These are phyloP conservation scores for Ariolimax columbianus DNA, from an alignment of 2,888 invertebrate genomes.

Conservation along the genomic window DNA sequence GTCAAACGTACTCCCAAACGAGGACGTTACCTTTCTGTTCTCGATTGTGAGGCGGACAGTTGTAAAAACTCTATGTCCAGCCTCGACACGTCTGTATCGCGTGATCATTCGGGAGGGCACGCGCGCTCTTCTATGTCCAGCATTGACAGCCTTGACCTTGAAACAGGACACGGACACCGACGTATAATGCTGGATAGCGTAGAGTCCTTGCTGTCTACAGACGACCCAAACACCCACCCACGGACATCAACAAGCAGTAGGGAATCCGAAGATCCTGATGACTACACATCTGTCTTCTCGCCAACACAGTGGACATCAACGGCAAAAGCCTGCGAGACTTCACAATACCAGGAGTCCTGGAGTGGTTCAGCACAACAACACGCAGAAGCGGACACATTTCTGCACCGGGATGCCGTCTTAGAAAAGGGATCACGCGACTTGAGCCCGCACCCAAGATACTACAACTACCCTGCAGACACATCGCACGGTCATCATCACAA, in stretches of 20 bases:
- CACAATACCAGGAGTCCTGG: neutral
- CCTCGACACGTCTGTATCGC: conserved; percentile 66
- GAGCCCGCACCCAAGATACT: conserved; percentile 5
- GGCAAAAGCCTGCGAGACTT: neutral
- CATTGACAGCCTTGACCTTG: conserved; percentile 72
- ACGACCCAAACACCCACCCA: conserved; percentile 32
- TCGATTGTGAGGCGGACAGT: conserved; percentile 55
- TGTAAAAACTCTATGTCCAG: conserved; percentile 63
- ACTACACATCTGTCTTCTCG: conserved; percentile 19
- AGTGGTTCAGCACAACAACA: neutral
- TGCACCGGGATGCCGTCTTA: neutral
- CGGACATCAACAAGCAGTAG: conserved; percentile 45
- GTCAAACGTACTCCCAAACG: conserved; percentile 71
- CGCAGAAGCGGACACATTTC: neutral
- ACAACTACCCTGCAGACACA: conserved; percentile 14
- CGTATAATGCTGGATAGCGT: conserved; percentile 24
- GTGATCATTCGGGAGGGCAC: conserved; percentile 58
- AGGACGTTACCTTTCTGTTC: conserved; percentile 71
- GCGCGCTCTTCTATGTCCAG: conserved; percentile 73
- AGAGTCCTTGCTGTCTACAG: conserved; percentile 24
- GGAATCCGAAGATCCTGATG: conserved; percentile 48
- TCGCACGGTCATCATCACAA: neutral
- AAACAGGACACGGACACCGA: conserved; percentile 50
- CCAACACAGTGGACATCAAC: conserved; percentile 2
- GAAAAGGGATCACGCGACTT: conserved; percentile 14